These are phyloP conservation scores for Acleris emargana DNA, from an alignment of 2,888 invertebrate species.

Conservation along the genomic window DNA sequence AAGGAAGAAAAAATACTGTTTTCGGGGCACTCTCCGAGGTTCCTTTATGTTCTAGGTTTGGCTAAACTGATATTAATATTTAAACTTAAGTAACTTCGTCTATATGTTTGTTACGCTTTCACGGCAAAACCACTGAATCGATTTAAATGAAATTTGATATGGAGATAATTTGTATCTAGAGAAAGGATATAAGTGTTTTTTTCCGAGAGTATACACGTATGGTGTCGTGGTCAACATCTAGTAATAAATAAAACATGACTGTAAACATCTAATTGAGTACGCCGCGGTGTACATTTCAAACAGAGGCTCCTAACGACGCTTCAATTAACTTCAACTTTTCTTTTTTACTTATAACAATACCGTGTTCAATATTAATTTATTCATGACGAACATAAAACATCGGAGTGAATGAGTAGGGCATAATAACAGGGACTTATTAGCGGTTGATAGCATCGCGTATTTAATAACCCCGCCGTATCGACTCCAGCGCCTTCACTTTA, in stretches of 20 bases:
- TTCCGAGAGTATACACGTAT: too few species aligned
- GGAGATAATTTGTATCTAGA: too few species aligned
- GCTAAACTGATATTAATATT: constrained; percentile 2
- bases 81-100: neutral
- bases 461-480: constrained; percentile 51
- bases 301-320: constrained; percentile 25
- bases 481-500: constrained; percentile 50
- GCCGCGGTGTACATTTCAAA: constrained; percentile 25
- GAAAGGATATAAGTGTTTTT: too few species aligned
- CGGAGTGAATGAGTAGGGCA: constrained; percentile 55
- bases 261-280: constrained; percentile 18
- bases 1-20: constrained; percentile 23
- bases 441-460: constrained; percentile 59
- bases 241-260: constrained; percentile 30
- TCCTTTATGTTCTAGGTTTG: constrained; percentile 1
- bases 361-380: constrained; percentile 59
- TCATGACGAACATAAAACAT: constrained; percentile 58
- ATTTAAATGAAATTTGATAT: too few species aligned
- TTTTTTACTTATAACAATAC: constrained; percentile 38
- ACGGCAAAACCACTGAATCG: too few species aligned
- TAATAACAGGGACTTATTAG: constrained; percentile 66
- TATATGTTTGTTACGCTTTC: too few species aligned
- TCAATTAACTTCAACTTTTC: constrained; percentile 23
- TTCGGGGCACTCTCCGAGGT: constrained; percentile 3
- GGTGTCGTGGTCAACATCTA: too few species aligned